phyloP scores from a whole-genome alignment of 1,140 invertebrate genomes.

The Hyles vespertilio region DNA sequence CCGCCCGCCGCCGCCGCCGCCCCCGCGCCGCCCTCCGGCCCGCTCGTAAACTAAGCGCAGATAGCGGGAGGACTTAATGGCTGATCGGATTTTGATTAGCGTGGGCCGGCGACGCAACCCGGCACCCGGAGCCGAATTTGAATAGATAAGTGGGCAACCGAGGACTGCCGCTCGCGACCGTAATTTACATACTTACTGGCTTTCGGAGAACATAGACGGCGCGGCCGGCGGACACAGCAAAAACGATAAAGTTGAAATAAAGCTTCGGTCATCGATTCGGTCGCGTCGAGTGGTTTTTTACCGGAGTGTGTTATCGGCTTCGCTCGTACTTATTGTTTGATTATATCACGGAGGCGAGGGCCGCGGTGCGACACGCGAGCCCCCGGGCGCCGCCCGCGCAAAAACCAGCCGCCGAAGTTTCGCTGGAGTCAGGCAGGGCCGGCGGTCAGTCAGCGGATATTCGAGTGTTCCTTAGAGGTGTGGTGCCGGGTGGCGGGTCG shows the following conservation, averaged over 20 bases:
- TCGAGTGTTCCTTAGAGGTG: no score
- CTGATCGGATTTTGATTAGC: conserved; percentile 75
- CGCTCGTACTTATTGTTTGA: no score
- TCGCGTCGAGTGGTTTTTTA: conserved; percentile 51
- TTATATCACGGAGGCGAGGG: no score
- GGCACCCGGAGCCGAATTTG: conserved; percentile 62
- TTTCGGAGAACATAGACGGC: conserved; percentile 62
- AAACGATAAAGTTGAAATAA: conserved; percentile 73
- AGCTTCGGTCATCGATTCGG: conserved; percentile 62
- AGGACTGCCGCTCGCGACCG: conserved; percentile 62
- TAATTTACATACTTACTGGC: conserved; percentile 74
- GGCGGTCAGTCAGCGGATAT: no score
- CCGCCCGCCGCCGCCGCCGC: conserved; percentile 22
- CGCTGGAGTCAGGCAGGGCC: not conserved
- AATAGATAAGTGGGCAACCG: conserved; percentile 73
- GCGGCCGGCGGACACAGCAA: conserved; percentile 66
- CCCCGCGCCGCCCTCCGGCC: conserved; percentile 17
- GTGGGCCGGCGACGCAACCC: conserved; percentile 65
- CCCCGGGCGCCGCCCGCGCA: conserved; percentile 19
- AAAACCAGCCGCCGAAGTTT: conserved; percentile 33
- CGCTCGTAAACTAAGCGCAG: conserved; percentile 70
- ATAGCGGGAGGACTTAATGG: conserved; percentile 73
- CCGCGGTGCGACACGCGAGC: no score
- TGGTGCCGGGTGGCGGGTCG: not conserved
- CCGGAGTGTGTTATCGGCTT: conserved; percentile 43